These are phyloP conservation scores for Stichodactyla helianthus DNA, from an alignment of 64 coral and sea anemone species.

Conservation along the genomic window DNA sequence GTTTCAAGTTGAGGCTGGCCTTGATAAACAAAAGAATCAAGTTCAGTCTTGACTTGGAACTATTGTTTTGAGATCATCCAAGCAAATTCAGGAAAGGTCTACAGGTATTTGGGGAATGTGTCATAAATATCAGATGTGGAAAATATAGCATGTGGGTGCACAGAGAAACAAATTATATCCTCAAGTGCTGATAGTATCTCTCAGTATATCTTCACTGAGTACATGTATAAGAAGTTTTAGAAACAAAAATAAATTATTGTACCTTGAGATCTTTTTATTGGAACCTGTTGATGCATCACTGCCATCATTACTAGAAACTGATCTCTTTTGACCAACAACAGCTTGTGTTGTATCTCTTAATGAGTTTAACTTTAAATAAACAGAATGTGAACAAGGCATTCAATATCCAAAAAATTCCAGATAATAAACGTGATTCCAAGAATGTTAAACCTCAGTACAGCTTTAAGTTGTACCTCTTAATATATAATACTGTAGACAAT, in stretches of 20 bases:
- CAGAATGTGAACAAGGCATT: background rate
- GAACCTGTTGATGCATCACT: background rate
- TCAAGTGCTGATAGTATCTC: background rate
- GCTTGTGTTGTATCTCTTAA: slow-evolving; percentile 13
- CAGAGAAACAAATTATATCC: background rate
- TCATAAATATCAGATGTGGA: no score
- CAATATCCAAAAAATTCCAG: background rate
- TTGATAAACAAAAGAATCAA: no score
- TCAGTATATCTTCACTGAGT: no score
- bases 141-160: no score
- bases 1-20: no score
- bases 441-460: background rate
- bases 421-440: background rate
- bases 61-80: no score
- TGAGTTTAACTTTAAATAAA: background rate
- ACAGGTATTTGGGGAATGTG: no score
- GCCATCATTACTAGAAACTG: background rate
- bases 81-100: no score
- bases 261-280: slow-evolving; percentile 27
- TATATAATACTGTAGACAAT: no score
- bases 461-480: no score
- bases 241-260: background rate
- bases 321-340: background rate
- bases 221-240: background rate
- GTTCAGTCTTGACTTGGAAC: no score